Evolutionary conservation across 2,888 invertebrate genomes (phyloP), one percentile per base, ranked within the genome.

Genomic region (Phytoseiulus persimilis): DNA sequence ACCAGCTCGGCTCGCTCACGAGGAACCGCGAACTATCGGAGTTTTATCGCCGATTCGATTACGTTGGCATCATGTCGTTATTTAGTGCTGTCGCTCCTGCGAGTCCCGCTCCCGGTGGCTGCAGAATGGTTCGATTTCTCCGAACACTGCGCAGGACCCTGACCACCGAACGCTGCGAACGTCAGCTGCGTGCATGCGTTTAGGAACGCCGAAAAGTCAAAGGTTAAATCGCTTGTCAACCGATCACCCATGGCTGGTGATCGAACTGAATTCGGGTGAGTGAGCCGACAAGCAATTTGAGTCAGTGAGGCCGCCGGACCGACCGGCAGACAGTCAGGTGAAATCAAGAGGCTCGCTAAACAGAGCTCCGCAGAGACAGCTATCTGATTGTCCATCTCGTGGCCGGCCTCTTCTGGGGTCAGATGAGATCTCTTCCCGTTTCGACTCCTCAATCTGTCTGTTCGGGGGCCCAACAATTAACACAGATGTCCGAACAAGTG

Each of bases 211-310:
- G 18, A 65, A 28, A 65, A 65, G 65, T 65, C 65, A 65, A 65
- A 65, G 65, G 65, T 65, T 65, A 65, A 65, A 65, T 65, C 65
- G 65, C 65, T 65, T 65, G 65, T 65, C 65, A 65, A 65, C 65
- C 65, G 65, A 65, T 65, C 65, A 65, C 65, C 65, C 65, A 65
- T 65, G 9, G 65, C 65, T 65, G 65, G 65, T 65, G 65, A 65
- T 65, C 65, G 65, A 65, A 65, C 18, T 65, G 65, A 65, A 65
- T 65, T 65, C 18, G 65, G 18, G 65, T 23, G 65, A 18, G 18
- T 23, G 65, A 65, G 28, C 18, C 65, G 65, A 65, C 65, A 65
- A 23, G 65, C 65, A 65, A 65, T 65, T 65, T 65, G 65, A 65
- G 65, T 14, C 65, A 65, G 46, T 46, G 9, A 46, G 46, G 6